Conservation (phyloP, 2,113 vertebrate genomes). For the Cacatua alba region DNA sequence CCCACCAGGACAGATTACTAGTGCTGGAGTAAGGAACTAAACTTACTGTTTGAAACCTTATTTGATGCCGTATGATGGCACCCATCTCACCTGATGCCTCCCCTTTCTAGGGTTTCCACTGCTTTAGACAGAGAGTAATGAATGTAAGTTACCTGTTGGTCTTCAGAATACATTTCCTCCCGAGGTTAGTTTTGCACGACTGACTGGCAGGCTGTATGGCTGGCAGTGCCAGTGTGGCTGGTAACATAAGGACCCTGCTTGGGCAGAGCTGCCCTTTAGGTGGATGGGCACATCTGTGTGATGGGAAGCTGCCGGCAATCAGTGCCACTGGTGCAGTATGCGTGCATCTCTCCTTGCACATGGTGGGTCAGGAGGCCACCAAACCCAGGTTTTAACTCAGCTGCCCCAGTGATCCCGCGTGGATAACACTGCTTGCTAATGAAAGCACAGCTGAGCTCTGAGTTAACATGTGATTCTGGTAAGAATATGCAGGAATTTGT, state of each 20-base stretch:
- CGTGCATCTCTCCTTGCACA: neutral
- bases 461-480: neutral
- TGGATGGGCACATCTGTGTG: neutral
- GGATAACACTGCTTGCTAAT: neutral
- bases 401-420: neutral
- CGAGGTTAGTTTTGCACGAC: neutral
- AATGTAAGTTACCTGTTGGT: neutral
- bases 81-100: neutral
- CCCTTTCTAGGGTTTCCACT: neutral
- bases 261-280: neutral
- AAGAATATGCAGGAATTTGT: neutral
- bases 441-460: neutral
- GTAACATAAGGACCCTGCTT: neutral
- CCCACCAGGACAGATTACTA: neutral
- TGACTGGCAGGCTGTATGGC: neutral
- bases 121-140: neutral
- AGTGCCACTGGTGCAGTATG: neutral
- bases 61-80: neutral
- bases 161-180: neutral
- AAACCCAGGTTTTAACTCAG: neutral
- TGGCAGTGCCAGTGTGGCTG: neutral
- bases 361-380: rapidly evolving
- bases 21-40: neutral
- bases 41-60: neutral
- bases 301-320: neutral